Evolutionary conservation across 2,888 invertebrate species (phyloP), one percentile per base, ranked within the genome.

Genomic region (Catocala sponsa): DNA sequence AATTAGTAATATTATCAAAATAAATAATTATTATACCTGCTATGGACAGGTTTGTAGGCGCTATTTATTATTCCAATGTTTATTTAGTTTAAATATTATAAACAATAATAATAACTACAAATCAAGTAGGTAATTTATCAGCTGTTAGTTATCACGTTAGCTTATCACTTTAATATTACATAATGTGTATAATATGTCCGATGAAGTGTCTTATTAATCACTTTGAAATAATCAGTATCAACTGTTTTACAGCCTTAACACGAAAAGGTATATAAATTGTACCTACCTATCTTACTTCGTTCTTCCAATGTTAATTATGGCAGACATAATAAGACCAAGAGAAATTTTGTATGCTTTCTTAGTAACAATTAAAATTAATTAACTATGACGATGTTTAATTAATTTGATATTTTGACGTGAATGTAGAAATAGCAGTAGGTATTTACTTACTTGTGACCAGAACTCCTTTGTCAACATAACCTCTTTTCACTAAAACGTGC

Each of bases 391-490:
- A 25, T 25, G 4, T 25, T 25, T 2, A 25, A 25, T 25, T 2
- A 25, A 25, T 25, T 25, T 25, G 25, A 25, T 25, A 25, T 25
- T 25, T 25, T 25, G 25, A 25, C 25, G 25, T 25, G 25, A 25
- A 25, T 25, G 25, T 25, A 25, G 25, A 25, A 25, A 25, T 12
- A 63, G 49, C n/a, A 67, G 46, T n/a, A n/a, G n/a, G n/a, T 59
- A 52, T 66, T 49, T 76, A 89, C 91, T 91, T 68, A 91, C 91
- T 64, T 78, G 79, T 35, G 81, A 76, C 85, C 86, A 85, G 71
- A 85, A 70, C 69, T 85, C 82, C 74, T 88, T 87, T 76, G 90
- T 90, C 85, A 91, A 92, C 92, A 92, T 92, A 92, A 92, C 91
- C 91, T 91, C 85, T 82, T 74, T 72, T 65, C 59, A 57, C 52